Conservation (phyloP, 2,888 invertebrate genomes). For the Morpho deidamia region DNA sequence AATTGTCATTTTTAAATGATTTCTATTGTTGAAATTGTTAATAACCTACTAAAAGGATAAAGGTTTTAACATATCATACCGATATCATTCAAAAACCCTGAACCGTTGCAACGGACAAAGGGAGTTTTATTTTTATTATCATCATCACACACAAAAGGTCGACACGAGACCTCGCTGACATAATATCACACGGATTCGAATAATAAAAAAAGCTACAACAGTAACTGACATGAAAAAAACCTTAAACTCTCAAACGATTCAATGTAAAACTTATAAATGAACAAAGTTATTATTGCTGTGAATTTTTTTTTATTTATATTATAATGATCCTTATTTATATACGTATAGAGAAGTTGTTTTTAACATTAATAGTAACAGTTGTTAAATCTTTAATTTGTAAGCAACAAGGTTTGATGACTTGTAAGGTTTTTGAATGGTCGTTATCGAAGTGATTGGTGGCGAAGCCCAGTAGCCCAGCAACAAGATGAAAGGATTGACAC, state of each 20-base stretch:
- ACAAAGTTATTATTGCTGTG: constrained; percentile 25
- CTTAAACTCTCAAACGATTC: constrained; percentile 56
- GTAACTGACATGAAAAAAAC: constrained; percentile 27
- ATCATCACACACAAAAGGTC: constrained; percentile 40
- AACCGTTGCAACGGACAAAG: constrained; percentile 51
- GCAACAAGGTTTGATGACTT: constrained; percentile 37
- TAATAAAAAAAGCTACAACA: constrained; percentile 46
- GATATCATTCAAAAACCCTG: constrained; percentile 11
- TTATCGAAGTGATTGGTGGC: constrained; percentile 37
- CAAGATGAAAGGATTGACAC: constrained; percentile 57
- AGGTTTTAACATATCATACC: constrained; percentile 3
- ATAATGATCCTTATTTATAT: constrained; percentile 29
- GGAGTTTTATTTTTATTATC: constrained; percentile 52
- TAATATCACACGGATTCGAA: constrained; percentile 61
- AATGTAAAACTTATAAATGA: constrained; percentile 47
- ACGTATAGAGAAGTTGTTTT: constrained; percentile 31
- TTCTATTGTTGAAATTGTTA: background rate
- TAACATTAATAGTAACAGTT: background rate
- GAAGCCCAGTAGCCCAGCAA: constrained; percentile 65
- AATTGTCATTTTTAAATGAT: background rate
- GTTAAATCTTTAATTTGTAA: constrained; percentile 15
- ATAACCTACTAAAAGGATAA: background rate
- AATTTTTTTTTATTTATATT: background rate
- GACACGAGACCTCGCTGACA: constrained; percentile 52
- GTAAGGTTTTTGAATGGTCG: constrained; percentile 43